Percentiles rank a stretch among this genome's conserved stretches.
These are phyloP conservation scores for Eulemur rufifrons DNA, from an alignment of 2,113 vertebrate species.

Conservation along the genomic window DNA sequence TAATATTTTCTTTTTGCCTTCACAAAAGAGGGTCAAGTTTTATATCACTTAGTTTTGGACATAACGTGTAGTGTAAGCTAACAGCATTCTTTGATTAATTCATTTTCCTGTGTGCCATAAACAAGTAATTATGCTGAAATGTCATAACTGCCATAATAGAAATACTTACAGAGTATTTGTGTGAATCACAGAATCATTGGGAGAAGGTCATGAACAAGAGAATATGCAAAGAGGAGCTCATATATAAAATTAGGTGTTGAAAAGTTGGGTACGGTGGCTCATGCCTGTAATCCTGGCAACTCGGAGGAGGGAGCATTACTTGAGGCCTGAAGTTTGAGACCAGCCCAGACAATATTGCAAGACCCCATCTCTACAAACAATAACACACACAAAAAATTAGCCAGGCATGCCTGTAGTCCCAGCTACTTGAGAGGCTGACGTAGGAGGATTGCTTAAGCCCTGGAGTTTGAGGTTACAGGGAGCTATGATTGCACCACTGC, in stretches of 20 bases:
- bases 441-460: too few relatives aligned
- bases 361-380: too few relatives aligned
- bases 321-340: too few relatives aligned
- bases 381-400: too few relatives aligned
- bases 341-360: too few relatives aligned
- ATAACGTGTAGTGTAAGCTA: neutral
- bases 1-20: slow-evolving; percentile 1
- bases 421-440: too few relatives aligned
- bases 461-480: too few relatives aligned
- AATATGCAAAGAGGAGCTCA: neutral
- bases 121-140: neutral
- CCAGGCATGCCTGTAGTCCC: too few relatives aligned
- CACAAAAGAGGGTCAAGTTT: neutral
- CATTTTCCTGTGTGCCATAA: neutral
- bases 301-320: too few relatives aligned
- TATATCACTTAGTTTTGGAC: neutral
- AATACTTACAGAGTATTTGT: neutral
- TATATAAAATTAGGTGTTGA: neutral
- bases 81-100: neutral
- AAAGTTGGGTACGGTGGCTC: too few relatives aligned
- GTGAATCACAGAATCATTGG: neutral
- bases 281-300: too few relatives aligned
- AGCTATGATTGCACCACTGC: too few relatives aligned
- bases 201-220: neutral
- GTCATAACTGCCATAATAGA: neutral